Base-by-base conservation (phyloP, 2,888 invertebrate genomes). In the Drosophila paracracens region DNA sequence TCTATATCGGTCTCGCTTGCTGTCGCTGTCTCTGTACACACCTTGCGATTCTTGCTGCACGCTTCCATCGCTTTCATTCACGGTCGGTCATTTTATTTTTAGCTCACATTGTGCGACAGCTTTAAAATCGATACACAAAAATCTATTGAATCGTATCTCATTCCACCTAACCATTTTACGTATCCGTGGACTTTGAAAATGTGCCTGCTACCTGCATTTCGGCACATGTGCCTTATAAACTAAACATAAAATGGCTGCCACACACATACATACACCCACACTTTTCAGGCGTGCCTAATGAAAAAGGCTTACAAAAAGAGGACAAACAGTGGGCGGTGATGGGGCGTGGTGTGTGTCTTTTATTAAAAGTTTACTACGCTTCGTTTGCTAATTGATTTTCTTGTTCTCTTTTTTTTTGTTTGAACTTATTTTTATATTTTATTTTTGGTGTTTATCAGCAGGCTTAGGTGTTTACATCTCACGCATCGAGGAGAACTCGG, bases 401-500 rank as follows among this genome's bases (percentile, higher is more conserved):
- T 64, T 29, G 40, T 50, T 46, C 18, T 29, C 43, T 38, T 43
- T 43, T 68, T 36, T 40, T 46, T 53, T 8, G 13, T 31, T 5
- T 35, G 38, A 10, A 16, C 29, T 35, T 35, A 21, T 36, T 54
- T 35, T n/a, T 38, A 5, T 38, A 33, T 21, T 29, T 40, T 58
- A 36, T 48, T 69, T 48, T 48, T 46, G 48, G 6, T 27, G 57
- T 46, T 54, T 56, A 48, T 76, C 50, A 60, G 2, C 65, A 97
- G 97, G 97, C 91, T 96, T 97, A 92, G 97, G 97, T 92, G 97
- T 98, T 92, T 98, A 97, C 94, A 97, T 98, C 94, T 98, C 97
- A 91, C 95, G 97, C 90, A 97, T 98, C 89, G 97, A 98, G 93
- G 97, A 97, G 91, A 97, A 97, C 78, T 97, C 97, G 89, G 96